Evolutionary conservation across 2,888 invertebrate genomes (phyloP).

Genomic region (Pilophorus perplexus): DNA sequence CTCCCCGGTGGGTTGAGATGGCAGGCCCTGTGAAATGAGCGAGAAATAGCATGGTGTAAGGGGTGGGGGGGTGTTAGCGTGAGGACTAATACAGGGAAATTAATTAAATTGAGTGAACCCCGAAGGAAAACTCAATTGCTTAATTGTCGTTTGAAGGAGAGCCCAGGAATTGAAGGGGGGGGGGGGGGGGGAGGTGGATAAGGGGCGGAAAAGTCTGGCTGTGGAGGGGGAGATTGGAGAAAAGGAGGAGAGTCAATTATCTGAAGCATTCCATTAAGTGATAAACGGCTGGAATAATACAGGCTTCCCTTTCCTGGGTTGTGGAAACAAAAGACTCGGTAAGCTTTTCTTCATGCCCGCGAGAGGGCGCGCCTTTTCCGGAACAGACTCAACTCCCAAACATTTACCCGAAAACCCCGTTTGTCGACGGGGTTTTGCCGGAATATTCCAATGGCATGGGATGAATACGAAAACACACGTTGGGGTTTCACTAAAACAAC

Average conservation of each 20-base stretch:
- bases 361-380: not conserved
- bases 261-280: constrained; percentile 39
- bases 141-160: constrained; percentile 36
- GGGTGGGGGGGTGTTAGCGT: constrained; percentile 19
- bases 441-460: not conserved
- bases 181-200: constrained; percentile 1
- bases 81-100: constrained; percentile 38
- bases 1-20: constrained; percentile 12
- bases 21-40: not conserved
- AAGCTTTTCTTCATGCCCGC: constrained; percentile 15
- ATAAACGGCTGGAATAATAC: constrained; percentile 39
- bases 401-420: not conserved
- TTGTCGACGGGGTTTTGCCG: not conserved
- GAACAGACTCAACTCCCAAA: not conserved
- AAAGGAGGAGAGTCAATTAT: constrained; percentile 31
- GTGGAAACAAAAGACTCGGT: constrained; percentile 17
- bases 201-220: constrained; percentile 13
- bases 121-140: constrained; percentile 41
- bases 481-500: too few relatives aligned
- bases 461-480: not conserved
- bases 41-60: not conserved
- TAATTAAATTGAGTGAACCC: constrained; percentile 41
- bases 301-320: constrained; percentile 23
- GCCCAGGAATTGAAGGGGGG: too few relatives aligned
- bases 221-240: not conserved